Evolutionary conservation across 2,797 vertebrate species (phyloP).

Genomic region (Heteromormyrus szaboi): DNA sequence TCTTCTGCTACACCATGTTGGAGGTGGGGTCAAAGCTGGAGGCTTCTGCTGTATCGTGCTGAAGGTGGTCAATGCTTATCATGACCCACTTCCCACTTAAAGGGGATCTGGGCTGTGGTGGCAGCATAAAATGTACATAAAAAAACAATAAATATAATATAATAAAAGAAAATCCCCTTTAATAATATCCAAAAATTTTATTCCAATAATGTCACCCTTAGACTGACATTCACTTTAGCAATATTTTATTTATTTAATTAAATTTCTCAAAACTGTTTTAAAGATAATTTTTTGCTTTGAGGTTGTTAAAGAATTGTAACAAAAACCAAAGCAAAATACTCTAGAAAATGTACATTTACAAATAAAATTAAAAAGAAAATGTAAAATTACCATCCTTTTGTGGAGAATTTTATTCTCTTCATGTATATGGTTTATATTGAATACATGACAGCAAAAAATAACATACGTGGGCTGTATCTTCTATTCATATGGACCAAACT

Average conservation of each 20-base stretch:
- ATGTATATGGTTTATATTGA: conserved; percentile 34
- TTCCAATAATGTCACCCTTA: conserved; percentile 19
- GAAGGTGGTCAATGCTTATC: not conserved
- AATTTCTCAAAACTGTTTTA: conserved; percentile 78
- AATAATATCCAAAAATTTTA: not conserved
- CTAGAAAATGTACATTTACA: conserved; percentile 78
- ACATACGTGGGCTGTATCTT: conserved; percentile 11
- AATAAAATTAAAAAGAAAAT: conserved; percentile 54
- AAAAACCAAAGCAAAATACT: conserved; percentile 78
- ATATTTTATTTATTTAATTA: conserved; percentile 76
- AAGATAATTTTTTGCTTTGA: conserved; percentile 78
- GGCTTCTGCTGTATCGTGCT: not conserved
- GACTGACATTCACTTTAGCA: conserved; percentile 59
- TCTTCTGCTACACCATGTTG: not conserved
- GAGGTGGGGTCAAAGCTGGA: not conserved
- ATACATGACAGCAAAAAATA: conserved; percentile 34
- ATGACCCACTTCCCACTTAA: not conserved
- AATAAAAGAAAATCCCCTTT: not conserved
- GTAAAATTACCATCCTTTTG: conserved; percentile 52
- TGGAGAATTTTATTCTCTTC: conserved; percentile 35
- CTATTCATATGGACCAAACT: conserved; percentile 26
- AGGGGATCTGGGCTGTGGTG: not conserved
- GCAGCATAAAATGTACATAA: not conserved
- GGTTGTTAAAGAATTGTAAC: conserved; percentile 79
- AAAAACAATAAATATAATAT: too few species aligned